Percentiles rank a stretch among this genome's conserved stretches.
These are phyloP conservation scores for Coleophora flavipennella DNA, from an alignment of 2,888 invertebrate genomes.

Conservation along the genomic window DNA sequence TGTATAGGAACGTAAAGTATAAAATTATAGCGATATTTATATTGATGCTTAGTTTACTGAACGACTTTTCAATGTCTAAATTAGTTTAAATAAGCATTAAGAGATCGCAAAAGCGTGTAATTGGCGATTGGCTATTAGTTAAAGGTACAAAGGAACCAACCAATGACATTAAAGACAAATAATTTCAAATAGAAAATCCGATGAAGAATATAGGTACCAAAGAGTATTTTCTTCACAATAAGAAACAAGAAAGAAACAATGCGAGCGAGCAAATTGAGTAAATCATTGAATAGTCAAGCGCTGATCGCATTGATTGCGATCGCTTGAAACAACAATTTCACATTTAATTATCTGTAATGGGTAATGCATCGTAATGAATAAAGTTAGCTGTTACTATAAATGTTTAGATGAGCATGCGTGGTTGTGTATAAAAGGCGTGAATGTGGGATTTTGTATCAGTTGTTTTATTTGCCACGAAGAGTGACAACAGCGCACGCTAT, in stretches of 20 bases:
- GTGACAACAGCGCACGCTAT: conserved; percentile 30
- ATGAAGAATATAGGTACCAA: too few relatives aligned
- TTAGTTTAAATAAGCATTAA: conserved; percentile 57
- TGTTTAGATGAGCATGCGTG: conserved; percentile 69
- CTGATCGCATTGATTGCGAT: conserved; percentile 40
- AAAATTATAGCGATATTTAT: conserved; percentile 67
- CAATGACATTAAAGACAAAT: too few relatives aligned
- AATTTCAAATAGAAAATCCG: too few relatives aligned
- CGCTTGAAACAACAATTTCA: conserved; percentile 51
- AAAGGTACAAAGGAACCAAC: too few relatives aligned
- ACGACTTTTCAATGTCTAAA: conserved; percentile 58
- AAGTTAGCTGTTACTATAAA: conserved; percentile 70
- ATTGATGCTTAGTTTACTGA: conserved; percentile 64
- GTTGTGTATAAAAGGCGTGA: conserved; percentile 61
- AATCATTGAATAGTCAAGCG: conserved; percentile 45
- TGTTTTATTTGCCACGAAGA: conserved; percentile 37
- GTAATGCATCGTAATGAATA: conserved; percentile 56
- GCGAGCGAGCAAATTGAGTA: background rate
- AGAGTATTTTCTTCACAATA: too few relatives aligned
- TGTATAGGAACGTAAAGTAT: conserved; percentile 57
- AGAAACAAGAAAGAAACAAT: too few relatives aligned
- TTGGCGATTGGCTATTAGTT: conserved; percentile 58
- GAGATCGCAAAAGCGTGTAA: conserved; percentile 45
- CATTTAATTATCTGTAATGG: conserved; percentile 57
- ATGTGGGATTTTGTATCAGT: conserved; percentile 58